Evolutionary conservation across 2,113 vertebrate genomes (phyloP), one percentile per base, ranked within the genome.

Genomic region (Gasterosteus nipponicus): DNA sequence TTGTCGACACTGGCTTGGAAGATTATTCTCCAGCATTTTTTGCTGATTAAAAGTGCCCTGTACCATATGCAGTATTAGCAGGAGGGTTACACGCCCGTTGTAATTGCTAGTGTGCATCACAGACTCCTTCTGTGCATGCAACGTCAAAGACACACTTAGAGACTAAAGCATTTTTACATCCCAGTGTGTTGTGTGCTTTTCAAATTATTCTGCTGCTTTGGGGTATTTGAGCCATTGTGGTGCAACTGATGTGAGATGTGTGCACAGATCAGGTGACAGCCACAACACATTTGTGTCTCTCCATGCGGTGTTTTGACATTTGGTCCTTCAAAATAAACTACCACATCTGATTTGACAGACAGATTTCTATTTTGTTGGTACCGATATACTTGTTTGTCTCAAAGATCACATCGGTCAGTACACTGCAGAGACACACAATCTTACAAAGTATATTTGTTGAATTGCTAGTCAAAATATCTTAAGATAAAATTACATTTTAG

Each of bases 31-130:
- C 63, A 42, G 80, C 81, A 86, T 86, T 84, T 66, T 82, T 83
- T 87, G 77, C 87, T 91, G 91, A 93, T 93, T 93, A 90, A 91
- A 93, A 86, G 73, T 73, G 64, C 77, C 85, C 54, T 68, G 78
- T 86, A 80, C 68, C 76, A 80, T 69, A 68, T 67, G 54, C 57
- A 70, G 85, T 69, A 87, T 87, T 88, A 88, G 78, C 76, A 80
- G 41, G 46, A 58, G 78, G 82, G 82, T 61, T 80, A 76, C 69
- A 84, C 79, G 83, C 81, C 64, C 16, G 10, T 61, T 76, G 66
- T 90, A 83, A 91, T 90, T 85, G 81, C 79, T 65, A 46, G 73
- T 73, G 64, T 71, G 71, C 69, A 67, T n/a, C 14, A 74, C 53
- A 73, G 35, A 75, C 72, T 61, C 49, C 68, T 82, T 79, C 46